Percentiles rank a stretch among this genome's conserved stretches.
These are phyloP conservation scores for Ornithoptera alexandrae DNA, from an alignment of 2,888 invertebrate genomes.

Conservation along the genomic window DNA sequence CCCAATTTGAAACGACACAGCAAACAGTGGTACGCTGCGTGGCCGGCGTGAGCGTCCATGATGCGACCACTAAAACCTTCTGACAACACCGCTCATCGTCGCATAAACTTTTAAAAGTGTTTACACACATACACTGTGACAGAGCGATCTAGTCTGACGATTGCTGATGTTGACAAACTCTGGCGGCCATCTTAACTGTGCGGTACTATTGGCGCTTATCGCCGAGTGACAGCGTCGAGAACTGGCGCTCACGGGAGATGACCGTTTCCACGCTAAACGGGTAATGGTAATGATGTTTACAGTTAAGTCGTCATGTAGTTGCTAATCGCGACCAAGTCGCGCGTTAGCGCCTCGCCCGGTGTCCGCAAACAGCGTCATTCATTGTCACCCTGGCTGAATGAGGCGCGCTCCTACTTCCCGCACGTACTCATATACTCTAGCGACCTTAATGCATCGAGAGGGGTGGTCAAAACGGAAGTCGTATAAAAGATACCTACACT, in stretches of 20 bases:
- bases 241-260: constrained; percentile 32
- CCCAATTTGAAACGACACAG: constrained; percentile 63
- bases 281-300: constrained; percentile 76
- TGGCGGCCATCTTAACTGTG: constrained; percentile 33
- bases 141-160: constrained; percentile 68
- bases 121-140: constrained; percentile 65
- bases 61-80: constrained; percentile 71
- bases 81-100: constrained; percentile 72
- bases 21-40: constrained; percentile 51
- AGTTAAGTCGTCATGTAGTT: constrained; percentile 72
- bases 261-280: constrained; percentile 36
- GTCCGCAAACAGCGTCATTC: constrained; percentile 73
- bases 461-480: constrained; percentile 34
- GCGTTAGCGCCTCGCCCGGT: constrained; percentile 78
- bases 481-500: neutral
- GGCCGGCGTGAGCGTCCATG: constrained; percentile 64
- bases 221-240: constrained; percentile 38
- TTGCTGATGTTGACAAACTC: constrained; percentile 59
- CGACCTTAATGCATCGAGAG: constrained; percentile 30
- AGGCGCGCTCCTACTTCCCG: constrained; percentile 50
- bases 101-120: constrained; percentile 78
- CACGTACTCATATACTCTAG: constrained; percentile 34
- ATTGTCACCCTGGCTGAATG: constrained; percentile 70
- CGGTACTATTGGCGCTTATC: constrained; percentile 35
- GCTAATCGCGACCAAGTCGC: constrained; percentile 71